Evolutionary conservation across 2,888 invertebrate species (phyloP), one percentile per base, ranked within the genome.

Genomic region (Thymelicus acteon): DNA sequence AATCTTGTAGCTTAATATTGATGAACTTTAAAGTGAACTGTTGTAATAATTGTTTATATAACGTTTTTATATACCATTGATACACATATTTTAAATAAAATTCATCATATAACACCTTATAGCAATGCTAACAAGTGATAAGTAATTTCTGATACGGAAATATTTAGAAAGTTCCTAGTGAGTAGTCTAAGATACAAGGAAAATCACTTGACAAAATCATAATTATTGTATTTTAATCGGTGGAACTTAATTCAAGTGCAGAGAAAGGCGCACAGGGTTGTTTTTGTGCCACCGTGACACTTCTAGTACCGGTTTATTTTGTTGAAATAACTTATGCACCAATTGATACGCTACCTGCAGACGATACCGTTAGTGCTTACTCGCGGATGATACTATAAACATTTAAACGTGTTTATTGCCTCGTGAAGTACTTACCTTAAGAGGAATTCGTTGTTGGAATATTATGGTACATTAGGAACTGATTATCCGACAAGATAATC

Each of bases 281-380:
- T 65, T 70, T 70, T 70, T 70, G 60, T 73, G 72, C 48, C 75
- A 67, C 49, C 71, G 73, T 75, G 68, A 73, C 73, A 75, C 73
- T 73, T 75, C 62, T 69, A 49, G 65, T 72, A 75, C 76, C 72
- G 71, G 75, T 77, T 76, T 71, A 52, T 72, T 74, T 74, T 49
- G 63, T 40, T 62, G 57, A 62, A 68, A 69, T 68, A 57, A 54
- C 57, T 68, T 68, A 69, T 69, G 69, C 69, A 71, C 71, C 63
- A 67, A 76, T 74, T 75, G 72, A 73, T 73, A 76, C 58, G 67
- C 73, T 60, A 60, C 58, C 65, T 73, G 73, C 76, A 71, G 57
- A 15, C 57, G 57, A 48, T 58, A 48, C 69, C 62, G 69, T 69
- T 69, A 68, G 15, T 8, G 57, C 19, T 3, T 19, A 31, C n/a